Evolutionary conservation across 2,113 vertebrate species (phyloP), one percentile per base, ranked within the genome.

Genomic region (Picathartes gymnocephalus): DNA sequence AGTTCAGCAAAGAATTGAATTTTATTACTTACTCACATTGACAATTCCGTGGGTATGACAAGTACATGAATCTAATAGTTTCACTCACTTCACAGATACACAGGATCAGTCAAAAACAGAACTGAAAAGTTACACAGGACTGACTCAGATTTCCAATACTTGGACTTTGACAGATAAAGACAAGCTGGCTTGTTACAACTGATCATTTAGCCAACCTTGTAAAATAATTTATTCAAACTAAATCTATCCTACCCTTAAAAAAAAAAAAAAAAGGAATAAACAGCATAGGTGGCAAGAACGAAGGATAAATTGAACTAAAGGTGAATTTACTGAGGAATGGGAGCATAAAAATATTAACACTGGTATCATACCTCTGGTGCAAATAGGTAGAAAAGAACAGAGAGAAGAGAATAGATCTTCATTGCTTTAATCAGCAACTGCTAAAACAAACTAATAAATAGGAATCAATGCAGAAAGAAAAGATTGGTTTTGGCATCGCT

Each of bases 271-370:
- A 58, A 33, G 13, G 17, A 88, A 80, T 44, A 82, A 86, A 76
- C 15, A 88, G 2, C 31, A 25, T 40, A 0, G 0, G 2, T 12
- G 8, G 4, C 13, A 72, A 69, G 19, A 48, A 76, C 5, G 1
- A 48, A 37, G 22, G 17, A 44, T 30, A 66, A 44, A 44, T 33
- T 58, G 11, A 51, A 15, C 21, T 72, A 60, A 79, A 92, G 40
- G 10, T 33, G 6, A 86, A 77, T 39, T 60, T 48, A 44, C 7
- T 58, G 23, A 65, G 31, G 6, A 78, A 73, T 6, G n/a, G 3
- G 6, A 31, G 9, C 7, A 54, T 37, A 39, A 64, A 85, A 39
- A 39, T 71, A 28, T 14, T 70, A 51, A n/a, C 4, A 30, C 5
- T 8, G 0, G 7, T 56, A 40, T 51, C 23, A 56, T 45, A 20